Evolutionary conservation across 1,140 invertebrate species (phyloP).

Genomic region (Cherax quadricarinatus): DNA sequence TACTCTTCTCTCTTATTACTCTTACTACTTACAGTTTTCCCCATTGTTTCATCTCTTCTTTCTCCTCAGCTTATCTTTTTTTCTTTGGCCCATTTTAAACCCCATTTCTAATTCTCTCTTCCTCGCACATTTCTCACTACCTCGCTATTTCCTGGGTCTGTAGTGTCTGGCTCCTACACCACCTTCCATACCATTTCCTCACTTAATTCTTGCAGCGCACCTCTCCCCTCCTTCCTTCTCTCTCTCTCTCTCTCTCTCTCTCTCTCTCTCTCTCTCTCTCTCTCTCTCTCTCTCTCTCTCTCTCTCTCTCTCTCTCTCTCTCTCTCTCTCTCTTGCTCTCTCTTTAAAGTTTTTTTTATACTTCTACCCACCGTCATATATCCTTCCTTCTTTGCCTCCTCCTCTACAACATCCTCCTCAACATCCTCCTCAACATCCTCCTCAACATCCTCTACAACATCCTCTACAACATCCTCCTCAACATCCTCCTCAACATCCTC

Average conservation of each 20-base stretch:
- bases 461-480: too few relatives aligned
- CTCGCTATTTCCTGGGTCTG: too few relatives aligned
- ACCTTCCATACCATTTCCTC: too few relatives aligned
- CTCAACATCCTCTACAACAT: too few relatives aligned
- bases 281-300: constrained; percentile 25
- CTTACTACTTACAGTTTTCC: neutral
- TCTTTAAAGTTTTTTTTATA: neutral
- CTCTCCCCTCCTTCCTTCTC: neutral
- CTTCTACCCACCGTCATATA: neutral
- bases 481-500: too few relatives aligned
- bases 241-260: neutral
- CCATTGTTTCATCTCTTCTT: too few relatives aligned
- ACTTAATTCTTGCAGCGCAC: too few relatives aligned
- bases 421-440: neutral
- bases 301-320: constrained; percentile 14
- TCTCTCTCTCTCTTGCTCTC: constrained; percentile 17
- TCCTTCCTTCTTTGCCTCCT: neutral
- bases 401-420: neutral
- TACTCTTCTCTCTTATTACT: neutral
- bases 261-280: constrained; percentile 21
- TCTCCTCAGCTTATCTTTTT: too few relatives aligned
- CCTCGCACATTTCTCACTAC: too few relatives aligned
- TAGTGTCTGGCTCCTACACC: too few relatives aligned
- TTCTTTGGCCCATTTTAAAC: too few relatives aligned
- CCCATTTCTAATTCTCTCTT: too few relatives aligned